These are phyloP conservation scores for Cossypha polioptera DNA, from an alignment of 2,797 vertebrate species.

Conservation along the genomic window DNA sequence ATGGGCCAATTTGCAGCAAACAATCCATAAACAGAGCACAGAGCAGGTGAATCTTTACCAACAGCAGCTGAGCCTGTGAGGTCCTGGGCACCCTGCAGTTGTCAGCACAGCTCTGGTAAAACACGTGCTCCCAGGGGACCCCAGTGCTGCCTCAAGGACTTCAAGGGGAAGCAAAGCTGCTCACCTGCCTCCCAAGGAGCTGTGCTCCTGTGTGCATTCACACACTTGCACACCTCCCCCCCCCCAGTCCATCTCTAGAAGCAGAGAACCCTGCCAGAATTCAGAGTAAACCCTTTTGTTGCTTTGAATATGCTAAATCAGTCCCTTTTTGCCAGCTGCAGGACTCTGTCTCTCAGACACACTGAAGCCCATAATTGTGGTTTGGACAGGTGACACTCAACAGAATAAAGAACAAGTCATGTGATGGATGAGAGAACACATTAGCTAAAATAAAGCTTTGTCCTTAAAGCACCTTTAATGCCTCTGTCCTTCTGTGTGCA, in stretches of 20 bases:
- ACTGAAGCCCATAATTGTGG: neutral
- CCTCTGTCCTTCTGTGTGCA: constrained; percentile 5
- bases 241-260: neutral
- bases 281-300: neutral
- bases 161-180: neutral
- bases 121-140: accelerated
- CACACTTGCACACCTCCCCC: accelerated
- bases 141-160: neutral
- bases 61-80: neutral
- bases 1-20: neutral
- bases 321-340: neutral
- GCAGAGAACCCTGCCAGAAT: neutral
- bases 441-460: neutral
- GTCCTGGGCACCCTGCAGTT: neutral
- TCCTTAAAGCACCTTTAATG: constrained; percentile 39
- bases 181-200: neutral
- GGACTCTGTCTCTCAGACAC: neutral
- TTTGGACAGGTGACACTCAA: constrained; percentile 23
- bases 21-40: neutral
- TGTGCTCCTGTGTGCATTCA: neutral
- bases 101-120: neutral
- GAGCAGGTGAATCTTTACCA: neutral
- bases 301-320: neutral
- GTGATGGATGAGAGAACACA: neutral
- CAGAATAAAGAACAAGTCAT: neutral